Evolutionary conservation across 2,113 vertebrate genomes (phyloP).

Genomic region (Bombycilla garrulus): DNA sequence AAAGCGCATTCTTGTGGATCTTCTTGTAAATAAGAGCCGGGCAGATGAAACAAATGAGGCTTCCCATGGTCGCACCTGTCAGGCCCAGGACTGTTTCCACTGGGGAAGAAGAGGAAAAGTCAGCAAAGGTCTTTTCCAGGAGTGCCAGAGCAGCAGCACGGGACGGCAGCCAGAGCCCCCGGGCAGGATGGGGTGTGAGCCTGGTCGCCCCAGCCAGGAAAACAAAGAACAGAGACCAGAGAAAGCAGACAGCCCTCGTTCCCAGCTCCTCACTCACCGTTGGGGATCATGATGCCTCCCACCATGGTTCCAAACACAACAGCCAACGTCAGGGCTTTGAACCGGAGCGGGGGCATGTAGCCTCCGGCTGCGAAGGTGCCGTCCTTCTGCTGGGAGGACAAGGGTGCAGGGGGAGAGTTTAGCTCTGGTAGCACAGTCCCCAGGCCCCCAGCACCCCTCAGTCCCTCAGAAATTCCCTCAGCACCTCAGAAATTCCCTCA

Average conservation of each 20-base stretch:
- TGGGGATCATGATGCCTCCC: slow-evolving; percentile 94
- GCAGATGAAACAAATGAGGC: slow-evolving; percentile 98
- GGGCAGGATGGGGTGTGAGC: background rate
- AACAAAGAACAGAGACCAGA: background rate
- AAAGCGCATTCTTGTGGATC: slow-evolving; percentile 86
- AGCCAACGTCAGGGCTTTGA: slow-evolving; percentile 90
- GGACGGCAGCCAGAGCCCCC: background rate
- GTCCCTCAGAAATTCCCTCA: no score
- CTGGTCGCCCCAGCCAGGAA: background rate
- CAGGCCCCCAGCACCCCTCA: background rate
- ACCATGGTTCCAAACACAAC: slow-evolving; percentile 98
- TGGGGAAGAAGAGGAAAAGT: slow-evolving; percentile 59
- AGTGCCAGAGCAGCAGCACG: background rate
- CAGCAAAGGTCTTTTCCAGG: background rate
- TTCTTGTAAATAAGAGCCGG: slow-evolving; percentile 95
- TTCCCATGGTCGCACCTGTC: slow-evolving; percentile 97
- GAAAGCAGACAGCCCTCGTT: background rate
- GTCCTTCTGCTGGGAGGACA: slow-evolving; percentile 86
- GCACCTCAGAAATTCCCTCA: no score
- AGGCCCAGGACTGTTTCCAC: slow-evolving; percentile 97
- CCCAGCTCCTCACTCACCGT: slow-evolving; percentile 75
- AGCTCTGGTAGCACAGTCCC: background rate
- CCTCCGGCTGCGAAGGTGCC: slow-evolving; percentile 94
- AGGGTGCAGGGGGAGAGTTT: background rate
- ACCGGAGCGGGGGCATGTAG: slow-evolving; percentile 96